A percentile compares a stretch with the other conserved stretches of the same genome.
phyloP scores from a whole-genome alignment of 2,888 invertebrate species.

The Oxyteleia sp. region DNA sequence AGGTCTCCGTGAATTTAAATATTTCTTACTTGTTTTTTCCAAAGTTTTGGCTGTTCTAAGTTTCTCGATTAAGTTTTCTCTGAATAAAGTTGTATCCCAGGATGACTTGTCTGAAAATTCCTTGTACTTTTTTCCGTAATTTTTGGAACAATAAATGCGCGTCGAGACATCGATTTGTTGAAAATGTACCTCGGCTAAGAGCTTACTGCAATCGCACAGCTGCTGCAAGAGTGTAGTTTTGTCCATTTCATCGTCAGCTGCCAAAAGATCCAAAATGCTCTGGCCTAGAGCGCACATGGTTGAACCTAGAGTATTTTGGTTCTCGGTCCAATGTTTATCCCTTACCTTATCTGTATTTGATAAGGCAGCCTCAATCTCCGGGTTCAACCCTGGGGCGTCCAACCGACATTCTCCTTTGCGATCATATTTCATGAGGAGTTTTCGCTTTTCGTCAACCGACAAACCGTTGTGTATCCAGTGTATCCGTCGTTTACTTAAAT shows the following conservation, averaged over 20 bases:
- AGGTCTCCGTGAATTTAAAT: neutral
- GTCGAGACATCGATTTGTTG: conserved; percentile 38
- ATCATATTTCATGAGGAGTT: no score
- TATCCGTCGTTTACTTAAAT: no score
- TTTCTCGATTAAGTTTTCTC: conserved; percentile 28
- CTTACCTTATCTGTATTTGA: neutral
- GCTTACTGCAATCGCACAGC: conserved; percentile 15
- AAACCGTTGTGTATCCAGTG: no score
- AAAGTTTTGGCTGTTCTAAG: conserved; percentile 43
- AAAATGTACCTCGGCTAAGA: conserved; percentile 20
- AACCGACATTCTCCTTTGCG: no score
- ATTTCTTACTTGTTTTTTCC: conserved; percentile 29
- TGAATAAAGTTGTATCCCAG: conserved; percentile 42
- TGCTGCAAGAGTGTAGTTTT: neutral
- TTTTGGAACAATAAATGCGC: conserved; percentile 40
- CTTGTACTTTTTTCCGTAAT: conserved; percentile 28
- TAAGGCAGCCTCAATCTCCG: neutral
- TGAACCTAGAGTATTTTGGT: neutral
- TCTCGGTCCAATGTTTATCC: neutral
- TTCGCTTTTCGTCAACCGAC: no score
- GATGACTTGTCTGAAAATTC: conserved; percentile 32
- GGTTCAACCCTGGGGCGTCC: no score
- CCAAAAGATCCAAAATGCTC: neutral
- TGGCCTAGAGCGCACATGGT: neutral
- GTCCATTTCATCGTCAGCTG: neutral